A percentile compares a stretch with the other conserved stretches of the same genome.
Conservation (phyloP, 2,888 invertebrate genomes). For the Sarcophaga caerulescens region DNA sequence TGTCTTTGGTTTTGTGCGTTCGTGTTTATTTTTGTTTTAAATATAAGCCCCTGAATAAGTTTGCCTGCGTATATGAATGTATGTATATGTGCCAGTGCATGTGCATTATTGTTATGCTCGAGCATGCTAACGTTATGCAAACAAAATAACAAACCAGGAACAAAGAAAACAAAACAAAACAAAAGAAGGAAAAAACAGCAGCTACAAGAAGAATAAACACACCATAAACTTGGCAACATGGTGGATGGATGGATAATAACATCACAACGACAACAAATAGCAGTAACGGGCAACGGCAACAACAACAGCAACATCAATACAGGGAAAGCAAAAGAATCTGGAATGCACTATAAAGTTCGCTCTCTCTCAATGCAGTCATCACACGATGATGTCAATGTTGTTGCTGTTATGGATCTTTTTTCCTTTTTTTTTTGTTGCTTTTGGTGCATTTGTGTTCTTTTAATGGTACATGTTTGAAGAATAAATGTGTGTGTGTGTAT, state of each 20-base stretch:
- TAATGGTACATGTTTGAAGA: neutral
- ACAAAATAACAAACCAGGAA: neutral
- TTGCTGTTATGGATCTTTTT: neutral
- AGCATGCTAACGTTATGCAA: too few relatives aligned
- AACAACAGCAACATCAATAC: neutral
- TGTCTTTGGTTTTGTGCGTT: too few relatives aligned
- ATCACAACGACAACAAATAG: neutral
- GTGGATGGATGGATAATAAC: neutral
- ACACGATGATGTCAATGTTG: neutral
- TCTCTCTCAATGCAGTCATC: neutral
- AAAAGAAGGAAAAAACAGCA: neutral
- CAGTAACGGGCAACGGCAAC: neutral
- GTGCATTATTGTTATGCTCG: neutral
- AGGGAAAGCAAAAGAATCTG: neutral
- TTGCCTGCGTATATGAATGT: neutral
- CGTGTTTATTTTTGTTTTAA: neutral
- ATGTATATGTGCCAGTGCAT: too few relatives aligned
- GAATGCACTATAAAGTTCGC: neutral
- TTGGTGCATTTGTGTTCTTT: neutral
- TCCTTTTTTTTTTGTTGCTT: neutral
- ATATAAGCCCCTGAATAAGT: neutral
- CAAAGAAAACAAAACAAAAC: slow-evolving; percentile 3
- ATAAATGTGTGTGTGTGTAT: neutral
- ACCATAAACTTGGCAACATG: slow-evolving; percentile 41
- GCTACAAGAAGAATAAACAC: slow-evolving; percentile 9